These are phyloP conservation scores for Bactericera cockerelli DNA, from an alignment of 1,140 invertebrate species.

Conservation along the genomic window DNA sequence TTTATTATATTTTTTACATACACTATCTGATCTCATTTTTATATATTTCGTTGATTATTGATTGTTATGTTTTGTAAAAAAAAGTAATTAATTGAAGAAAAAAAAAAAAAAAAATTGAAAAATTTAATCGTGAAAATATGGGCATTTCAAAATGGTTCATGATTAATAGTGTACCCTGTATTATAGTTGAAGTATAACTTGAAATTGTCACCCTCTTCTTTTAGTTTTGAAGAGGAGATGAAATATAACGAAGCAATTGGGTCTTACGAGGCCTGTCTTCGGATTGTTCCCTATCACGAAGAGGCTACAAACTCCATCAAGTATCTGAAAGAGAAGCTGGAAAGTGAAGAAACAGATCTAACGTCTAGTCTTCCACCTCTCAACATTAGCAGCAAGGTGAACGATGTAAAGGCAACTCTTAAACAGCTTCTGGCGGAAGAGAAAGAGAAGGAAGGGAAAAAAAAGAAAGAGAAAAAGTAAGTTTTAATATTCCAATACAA, in stretches of 20 bases:
- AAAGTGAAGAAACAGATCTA: constrained; percentile 28
- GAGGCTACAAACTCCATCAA: constrained; percentile 68
- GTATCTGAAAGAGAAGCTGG: constrained; percentile 43
- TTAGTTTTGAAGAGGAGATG: constrained; percentile 58
- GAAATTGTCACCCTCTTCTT: constrained; percentile 15
- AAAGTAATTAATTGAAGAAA: not conserved
- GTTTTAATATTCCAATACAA: too few relatives aligned
- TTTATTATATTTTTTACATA: too few relatives aligned
- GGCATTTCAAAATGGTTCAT: too few relatives aligned
- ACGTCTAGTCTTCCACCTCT: constrained; percentile 40
- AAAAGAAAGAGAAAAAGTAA: constrained; percentile 48
- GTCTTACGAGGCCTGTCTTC: constrained; percentile 64
- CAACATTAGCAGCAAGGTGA: constrained; percentile 33
- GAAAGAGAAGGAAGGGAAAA: constrained; percentile 30
- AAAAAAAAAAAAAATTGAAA: too few relatives aligned
- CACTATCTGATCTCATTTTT: too few relatives aligned
- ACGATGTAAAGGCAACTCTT: constrained; percentile 45
- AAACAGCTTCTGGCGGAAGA: constrained; percentile 38
- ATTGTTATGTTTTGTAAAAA: too few relatives aligned
- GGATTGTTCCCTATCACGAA: constrained; percentile 64
- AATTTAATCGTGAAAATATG: too few relatives aligned
- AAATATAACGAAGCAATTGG: constrained; percentile 71
- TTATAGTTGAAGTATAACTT: not conserved
- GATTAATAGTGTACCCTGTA: too few relatives aligned
- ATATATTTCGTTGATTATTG: too few relatives aligned